Conservation (phyloP, 2,113 vertebrate species). For the Nannospalax galili region DNA sequence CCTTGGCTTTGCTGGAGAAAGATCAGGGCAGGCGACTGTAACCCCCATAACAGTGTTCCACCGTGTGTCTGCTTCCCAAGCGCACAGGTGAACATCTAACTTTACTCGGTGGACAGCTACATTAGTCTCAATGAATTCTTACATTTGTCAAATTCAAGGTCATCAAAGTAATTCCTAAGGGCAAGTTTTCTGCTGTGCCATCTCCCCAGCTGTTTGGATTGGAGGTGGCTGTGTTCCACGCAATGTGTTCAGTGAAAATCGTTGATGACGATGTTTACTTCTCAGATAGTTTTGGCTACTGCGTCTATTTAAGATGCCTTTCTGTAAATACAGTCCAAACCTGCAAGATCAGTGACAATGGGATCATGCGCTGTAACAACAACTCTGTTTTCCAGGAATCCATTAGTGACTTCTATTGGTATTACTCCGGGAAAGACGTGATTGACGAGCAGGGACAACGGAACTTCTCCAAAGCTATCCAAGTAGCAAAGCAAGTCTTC, state of each 20-base stretch:
- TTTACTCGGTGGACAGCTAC: background rate
- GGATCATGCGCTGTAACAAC: background rate
- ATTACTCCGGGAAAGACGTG: constrained; percentile 97
- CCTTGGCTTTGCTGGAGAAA: constrained; percentile 8
- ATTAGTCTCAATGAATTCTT: constrained; percentile 29
- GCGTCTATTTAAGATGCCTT: background rate
- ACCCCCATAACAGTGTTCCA: background rate
- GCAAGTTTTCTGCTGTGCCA: background rate
- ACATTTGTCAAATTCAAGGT: background rate
- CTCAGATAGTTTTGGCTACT: background rate
- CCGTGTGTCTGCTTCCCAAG: constrained; percentile 43
- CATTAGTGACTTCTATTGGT: constrained; percentile 99
- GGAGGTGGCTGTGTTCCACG: rapidly evolving
- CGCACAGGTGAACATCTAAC: background rate
- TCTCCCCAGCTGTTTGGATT: constrained; percentile 2
- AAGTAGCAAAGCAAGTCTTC: constrained; percentile 98
- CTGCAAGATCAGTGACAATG: background rate
- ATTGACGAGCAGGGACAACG: constrained; percentile 98
- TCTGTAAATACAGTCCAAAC: background rate
- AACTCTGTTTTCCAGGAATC: constrained; percentile 90
- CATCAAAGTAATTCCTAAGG: background rate
- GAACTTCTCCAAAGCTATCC: constrained; percentile 98
- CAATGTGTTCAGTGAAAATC: background rate
- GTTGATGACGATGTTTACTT: background rate
- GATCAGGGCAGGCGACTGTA: background rate